phyloP scores from a whole-genome alignment of 92 coral and sea anemone species.

The Actinernus sp. region DNA sequence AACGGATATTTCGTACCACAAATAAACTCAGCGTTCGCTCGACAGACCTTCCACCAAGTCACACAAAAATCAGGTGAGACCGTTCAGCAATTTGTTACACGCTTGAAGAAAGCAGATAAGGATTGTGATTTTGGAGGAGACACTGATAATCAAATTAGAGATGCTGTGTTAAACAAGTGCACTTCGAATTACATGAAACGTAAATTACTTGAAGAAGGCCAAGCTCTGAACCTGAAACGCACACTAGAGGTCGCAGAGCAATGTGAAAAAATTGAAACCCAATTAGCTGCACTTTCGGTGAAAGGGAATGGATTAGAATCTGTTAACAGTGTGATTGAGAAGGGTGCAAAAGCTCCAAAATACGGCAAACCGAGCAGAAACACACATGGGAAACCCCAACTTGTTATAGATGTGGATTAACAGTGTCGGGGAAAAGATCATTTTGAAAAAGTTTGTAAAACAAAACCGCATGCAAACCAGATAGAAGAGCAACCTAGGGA shows the following conservation, averaged over 20 bases:
- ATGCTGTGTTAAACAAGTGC: neutral
- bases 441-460: slow-evolving; percentile 12
- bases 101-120: slow-evolving; percentile 6
- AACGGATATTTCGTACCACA: slow-evolving; percentile 36
- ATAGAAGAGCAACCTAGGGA: slow-evolving; percentile 9
- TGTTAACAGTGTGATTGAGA: slow-evolving; percentile 12
- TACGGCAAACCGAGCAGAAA: neutral
- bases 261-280: slow-evolving; percentile 31
- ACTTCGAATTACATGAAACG: neutral
- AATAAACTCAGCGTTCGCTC: slow-evolving; percentile 44
- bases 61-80: slow-evolving; percentile 20
- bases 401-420: slow-evolving; percentile 1
- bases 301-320: no score
- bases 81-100: slow-evolving; percentile 5
- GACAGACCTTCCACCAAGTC: slow-evolving; percentile 34
- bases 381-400: slow-evolving; percentile 14
- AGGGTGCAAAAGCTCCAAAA: slow-evolving; percentile 3
- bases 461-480: slow-evolving; percentile 4
- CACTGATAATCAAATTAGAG: slow-evolving; percentile 12
- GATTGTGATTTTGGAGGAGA: slow-evolving; percentile 31
- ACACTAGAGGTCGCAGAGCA: slow-evolving; percentile 24
- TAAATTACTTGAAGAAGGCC: slow-evolving; percentile 18
- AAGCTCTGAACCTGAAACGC: slow-evolving; percentile 12
- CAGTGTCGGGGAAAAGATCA: slow-evolving; percentile 25
- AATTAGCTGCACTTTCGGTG: slow-evolving; percentile 9